These are phyloP conservation scores for Anorthoa munda DNA, from an alignment of 2,888 invertebrate genomes.

Conservation along the genomic window DNA sequence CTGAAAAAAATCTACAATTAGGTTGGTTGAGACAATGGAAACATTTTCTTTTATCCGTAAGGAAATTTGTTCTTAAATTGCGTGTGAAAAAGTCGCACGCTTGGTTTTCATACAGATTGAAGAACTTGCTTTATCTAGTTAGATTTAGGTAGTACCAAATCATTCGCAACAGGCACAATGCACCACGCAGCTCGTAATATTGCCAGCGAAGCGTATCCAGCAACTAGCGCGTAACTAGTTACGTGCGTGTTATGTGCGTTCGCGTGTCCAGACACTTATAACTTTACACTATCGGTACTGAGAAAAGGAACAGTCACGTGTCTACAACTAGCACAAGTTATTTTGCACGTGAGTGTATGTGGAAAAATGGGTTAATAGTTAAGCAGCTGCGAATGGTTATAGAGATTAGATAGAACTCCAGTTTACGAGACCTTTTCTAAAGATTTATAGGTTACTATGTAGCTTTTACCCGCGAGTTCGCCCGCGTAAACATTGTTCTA, in stretches of 20 bases:
- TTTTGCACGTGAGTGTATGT: not conserved
- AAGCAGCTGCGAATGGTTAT: not conserved
- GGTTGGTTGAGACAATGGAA: no score
- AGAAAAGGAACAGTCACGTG: conserved; percentile 18
- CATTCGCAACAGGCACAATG: conserved; percentile 1
- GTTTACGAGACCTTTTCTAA: not conserved
- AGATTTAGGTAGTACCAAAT: not conserved
- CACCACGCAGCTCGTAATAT: conserved; percentile 30
- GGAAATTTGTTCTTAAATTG: no score
- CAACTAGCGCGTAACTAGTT: conserved; percentile 46
- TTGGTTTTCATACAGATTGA: no score
- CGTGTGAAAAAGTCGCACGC: no score
- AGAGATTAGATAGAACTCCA: not conserved
- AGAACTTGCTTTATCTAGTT: no score
- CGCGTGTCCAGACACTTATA: conserved; percentile 40
- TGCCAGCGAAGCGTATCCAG: conserved; percentile 25
- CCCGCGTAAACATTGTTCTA: no score
- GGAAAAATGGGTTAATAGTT: conserved; percentile 3
- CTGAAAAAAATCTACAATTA: no score
- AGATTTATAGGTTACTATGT: not conserved
- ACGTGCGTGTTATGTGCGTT: conserved; percentile 46
- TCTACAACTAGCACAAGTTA: not conserved
- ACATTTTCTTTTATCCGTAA: no score
- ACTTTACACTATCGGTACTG: not conserved
- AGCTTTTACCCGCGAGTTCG: no score